Base-by-base conservation (phyloP, 2,888 invertebrate species). In the Drosophila nr. perissopoda region DNA sequence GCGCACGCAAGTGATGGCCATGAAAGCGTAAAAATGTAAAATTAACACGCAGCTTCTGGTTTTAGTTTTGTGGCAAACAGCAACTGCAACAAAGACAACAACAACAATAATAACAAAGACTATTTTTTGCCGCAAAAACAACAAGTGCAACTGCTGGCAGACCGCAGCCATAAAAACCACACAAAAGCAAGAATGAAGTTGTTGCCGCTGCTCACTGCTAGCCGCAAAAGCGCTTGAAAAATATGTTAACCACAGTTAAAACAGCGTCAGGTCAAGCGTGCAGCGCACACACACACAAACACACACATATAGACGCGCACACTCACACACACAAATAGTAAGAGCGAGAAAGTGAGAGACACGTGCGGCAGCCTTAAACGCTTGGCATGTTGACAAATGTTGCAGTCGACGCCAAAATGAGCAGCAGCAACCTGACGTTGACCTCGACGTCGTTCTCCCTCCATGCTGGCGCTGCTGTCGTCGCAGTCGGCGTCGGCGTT, bases 11-110 rank as follows among this genome's bases (percentile, higher is more conserved):
- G 81, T 87, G 87, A 80, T 76, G 87, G 76, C 87, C 87, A 87
- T 89, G 87, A 89, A 89, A 87, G 88, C 89, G 80, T 89, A 88
- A 89, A 87, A 87, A 87, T 89, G 90, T 87, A 83, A 89, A 87
- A 87, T 88, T 88, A 87, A 87, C 87, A 87, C 87, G 90, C 87
- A 89, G 90, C 87, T 87, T 87, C 85, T 87, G 90, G 87, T 86
- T 88, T 87, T 85, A 85, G 86, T 87, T 81, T 86, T 87, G 87
- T 68, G 87, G 83, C 83, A 57, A 51, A 42, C 70, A 67, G 49
- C 76, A 57, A 51, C 76, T 54, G 56, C 60, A 59, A 48, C 57
- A 69, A 48, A 57, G 52, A 40, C 52, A 64, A 34, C 61, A 57
- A 58, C 53, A 63, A 54, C 16, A 51, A 11, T 8, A 21, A 33